Evolutionary conservation across 2,113 vertebrate species (phyloP).

Genomic region (Pica pica): DNA sequence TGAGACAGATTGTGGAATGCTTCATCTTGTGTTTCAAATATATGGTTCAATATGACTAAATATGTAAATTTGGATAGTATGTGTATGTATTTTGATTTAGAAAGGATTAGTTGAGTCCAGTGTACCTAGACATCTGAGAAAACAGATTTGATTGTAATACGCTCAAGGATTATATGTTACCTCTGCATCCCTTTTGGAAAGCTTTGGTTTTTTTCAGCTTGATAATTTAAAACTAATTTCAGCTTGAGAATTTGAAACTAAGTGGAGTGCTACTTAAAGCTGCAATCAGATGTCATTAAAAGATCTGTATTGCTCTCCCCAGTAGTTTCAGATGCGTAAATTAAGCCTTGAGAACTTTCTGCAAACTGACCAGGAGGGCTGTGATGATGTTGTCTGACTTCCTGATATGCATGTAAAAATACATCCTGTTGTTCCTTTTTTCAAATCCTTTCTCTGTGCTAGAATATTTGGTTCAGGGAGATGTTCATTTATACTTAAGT

Average conservation of each 20-base stretch:
- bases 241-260: neutral
- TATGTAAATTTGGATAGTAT: neutral
- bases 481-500: neutral
- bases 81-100: neutral
- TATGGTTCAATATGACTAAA: neutral
- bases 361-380: neutral
- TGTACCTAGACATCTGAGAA: neutral
- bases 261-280: neutral
- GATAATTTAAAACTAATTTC: neutral
- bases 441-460: neutral
- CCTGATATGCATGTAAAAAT: neutral
- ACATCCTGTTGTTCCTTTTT: neutral
- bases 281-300: neutral
- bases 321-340: neutral
- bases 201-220: neutral
- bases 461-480: neutral
- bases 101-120: neutral
- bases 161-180: neutral
- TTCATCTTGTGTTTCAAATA: neutral
- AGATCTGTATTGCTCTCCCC: neutral
- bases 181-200: neutral
- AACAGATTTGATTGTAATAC: neutral
- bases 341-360: neutral
- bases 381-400: neutral
- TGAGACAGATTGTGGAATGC: neutral